Evolutionary conservation across 92 coral and sea anemone genomes (phyloP), one percentile per base, ranked within the genome.

Genomic region (Metridium senile): DNA sequence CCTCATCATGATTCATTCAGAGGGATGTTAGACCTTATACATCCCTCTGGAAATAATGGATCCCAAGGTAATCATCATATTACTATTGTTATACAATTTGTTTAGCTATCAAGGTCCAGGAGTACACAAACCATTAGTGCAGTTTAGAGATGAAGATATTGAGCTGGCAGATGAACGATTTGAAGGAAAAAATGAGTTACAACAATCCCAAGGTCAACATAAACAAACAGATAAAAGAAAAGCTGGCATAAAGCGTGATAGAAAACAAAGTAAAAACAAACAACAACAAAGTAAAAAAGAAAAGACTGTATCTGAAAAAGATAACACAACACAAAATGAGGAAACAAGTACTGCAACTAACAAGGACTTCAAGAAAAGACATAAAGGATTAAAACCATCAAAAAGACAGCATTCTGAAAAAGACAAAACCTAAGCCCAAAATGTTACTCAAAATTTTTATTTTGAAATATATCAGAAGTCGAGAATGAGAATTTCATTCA

Each of bases 21-120:
- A n/a, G n/a, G n/a, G n/a, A n/a, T n/a, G n/a, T n/a, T n/a, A n/a
- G n/a, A n/a, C n/a, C n/a, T n/a, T n/a, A n/a, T n/a, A n/a, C n/a
- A n/a, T n/a, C n/a, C n/a, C n/a, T n/a, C n/a, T n/a, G n/a, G n/a
- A n/a, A n/a, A n/a, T n/a, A n/a, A n/a, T n/a, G n/a, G n/a, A n/a
- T n/a, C n/a, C n/a, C n/a, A n/a, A n/a, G n/a, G n/a, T n/a, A n/a
- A n/a, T n/a, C n/a, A n/a, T n/a, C n/a, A n/a, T n/a, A n/a, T n/a
- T n/a, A n/a, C n/a, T n/a, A n/a, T n/a, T n/a, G n/a, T n/a, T n/a
- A n/a, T n/a, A n/a, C n/a, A n/a, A n/a, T n/a, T n/a, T n/a, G n/a
- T n/a, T n/a, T n/a, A 93, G 98, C 19, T 93, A 93, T 85, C 98
- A 93, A 58, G 92, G 93, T 34, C 98, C 98, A 29, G 97, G 91